These are phyloP conservation scores for Saguinus imperator DNA, from an alignment of 2,113 vertebrate genomes.

Conservation along the genomic window DNA sequence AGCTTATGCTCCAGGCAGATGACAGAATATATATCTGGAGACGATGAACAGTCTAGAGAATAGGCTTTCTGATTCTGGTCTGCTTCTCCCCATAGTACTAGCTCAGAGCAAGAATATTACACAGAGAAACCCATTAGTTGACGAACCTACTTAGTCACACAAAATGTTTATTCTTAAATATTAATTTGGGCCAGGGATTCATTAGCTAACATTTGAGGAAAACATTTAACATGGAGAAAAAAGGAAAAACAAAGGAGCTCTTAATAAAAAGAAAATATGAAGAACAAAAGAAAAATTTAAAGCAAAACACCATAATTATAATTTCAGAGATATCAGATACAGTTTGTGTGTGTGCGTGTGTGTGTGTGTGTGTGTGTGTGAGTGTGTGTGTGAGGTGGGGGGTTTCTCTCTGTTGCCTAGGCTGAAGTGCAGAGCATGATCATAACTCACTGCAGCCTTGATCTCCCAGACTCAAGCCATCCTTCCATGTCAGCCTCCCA, in stretches of 20 bases:
- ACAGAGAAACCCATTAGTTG: background rate
- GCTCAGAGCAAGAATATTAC: background rate
- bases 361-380: too few species aligned
- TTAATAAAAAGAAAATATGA: background rate
- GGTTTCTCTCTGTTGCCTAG: too few species aligned
- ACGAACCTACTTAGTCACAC: background rate
- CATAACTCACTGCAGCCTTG: too few species aligned
- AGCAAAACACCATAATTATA: background rate
- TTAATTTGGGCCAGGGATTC: background rate
- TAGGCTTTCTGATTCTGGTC: background rate
- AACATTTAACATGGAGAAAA: background rate
- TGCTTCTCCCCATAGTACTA: background rate
- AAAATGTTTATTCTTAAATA: background rate
- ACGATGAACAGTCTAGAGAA: background rate
- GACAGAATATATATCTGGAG: background rate
- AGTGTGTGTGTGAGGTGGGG: too few species aligned
- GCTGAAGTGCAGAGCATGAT: too few species aligned
- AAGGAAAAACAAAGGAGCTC: background rate
- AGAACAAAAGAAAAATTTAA: background rate
- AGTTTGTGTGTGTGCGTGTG: too few species aligned
- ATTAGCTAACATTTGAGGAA: conserved; percentile 1
- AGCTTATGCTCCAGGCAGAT: background rate
- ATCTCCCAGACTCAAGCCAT: too few species aligned
- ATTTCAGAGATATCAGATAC: background rate
- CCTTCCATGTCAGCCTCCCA: too few species aligned